phyloP scores from a whole-genome alignment of 2,797 vertebrate species.

The Odontamblyopus lacepedii region DNA sequence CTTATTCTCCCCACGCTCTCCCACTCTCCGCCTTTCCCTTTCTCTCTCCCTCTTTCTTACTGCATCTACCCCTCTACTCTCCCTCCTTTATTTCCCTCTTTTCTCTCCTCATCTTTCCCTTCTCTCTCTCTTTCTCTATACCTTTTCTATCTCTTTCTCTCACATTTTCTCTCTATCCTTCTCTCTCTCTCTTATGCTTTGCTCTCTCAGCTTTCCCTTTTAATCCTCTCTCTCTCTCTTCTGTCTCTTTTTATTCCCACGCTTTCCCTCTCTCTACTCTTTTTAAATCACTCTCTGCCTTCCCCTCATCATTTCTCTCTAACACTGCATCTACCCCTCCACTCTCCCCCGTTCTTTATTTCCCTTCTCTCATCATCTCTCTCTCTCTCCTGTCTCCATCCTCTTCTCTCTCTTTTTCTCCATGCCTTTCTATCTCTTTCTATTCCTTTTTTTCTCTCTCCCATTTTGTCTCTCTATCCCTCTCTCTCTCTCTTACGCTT shows the following conservation, averaged over 20 bases:
- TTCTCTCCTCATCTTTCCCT: not conserved
- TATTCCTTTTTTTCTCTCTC: not conserved
- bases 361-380: not conserved
- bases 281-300: not conserved
- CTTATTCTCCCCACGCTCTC: not conserved
- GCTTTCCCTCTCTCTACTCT: not conserved
- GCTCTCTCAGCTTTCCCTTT: not conserved
- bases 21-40: not conserved
- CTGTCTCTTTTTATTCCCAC: not conserved
- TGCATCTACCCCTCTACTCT: no score
- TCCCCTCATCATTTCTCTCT: conserved; percentile 17
- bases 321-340: not conserved
- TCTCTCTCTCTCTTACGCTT: no score
- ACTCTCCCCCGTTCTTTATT: not conserved
- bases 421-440: not conserved
- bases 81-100: not conserved
- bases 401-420: not conserved
- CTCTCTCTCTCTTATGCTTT: no score
- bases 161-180: no score
- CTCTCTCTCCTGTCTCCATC: not conserved
- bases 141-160: no score
- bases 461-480: not conserved
- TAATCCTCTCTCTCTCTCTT: not conserved
- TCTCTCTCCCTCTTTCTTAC: no score
- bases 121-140: not conserved